Conservation (phyloP, 2,113 vertebrate genomes). For the Austrofundulus limnaeus region DNA sequence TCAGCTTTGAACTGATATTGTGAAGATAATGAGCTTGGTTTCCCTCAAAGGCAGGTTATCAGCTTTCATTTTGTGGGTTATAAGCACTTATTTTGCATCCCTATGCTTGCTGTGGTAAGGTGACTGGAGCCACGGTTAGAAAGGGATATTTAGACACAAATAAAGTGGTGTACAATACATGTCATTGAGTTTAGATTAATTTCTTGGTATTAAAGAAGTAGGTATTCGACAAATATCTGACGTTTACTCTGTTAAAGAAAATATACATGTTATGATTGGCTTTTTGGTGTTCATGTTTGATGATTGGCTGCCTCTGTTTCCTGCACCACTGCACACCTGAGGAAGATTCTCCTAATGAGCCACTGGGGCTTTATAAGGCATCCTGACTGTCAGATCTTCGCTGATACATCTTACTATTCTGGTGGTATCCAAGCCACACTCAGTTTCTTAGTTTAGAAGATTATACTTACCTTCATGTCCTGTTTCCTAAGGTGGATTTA, state of each 20-base stretch:
- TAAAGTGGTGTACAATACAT: neutral
- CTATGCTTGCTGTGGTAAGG: slow-evolving; percentile 25
- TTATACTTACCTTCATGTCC: too few species aligned
- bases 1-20: slow-evolving; percentile 18
- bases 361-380: too few species aligned
- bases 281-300: too few species aligned
- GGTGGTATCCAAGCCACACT: too few species aligned
- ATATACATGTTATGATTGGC: too few species aligned
- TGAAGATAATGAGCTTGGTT: slow-evolving; percentile 25
- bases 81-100: slow-evolving; percentile 33
- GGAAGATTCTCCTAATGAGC: too few species aligned
- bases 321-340: too few species aligned
- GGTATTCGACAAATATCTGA: slow-evolving; percentile 8
- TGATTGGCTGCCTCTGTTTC: too few species aligned
- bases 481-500: too few species aligned
- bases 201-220: neutral
- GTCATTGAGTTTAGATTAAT: neutral
- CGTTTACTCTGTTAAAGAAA: neutral
- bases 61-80: slow-evolving; percentile 32
- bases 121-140: slow-evolving; percentile 13
- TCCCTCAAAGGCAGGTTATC: slow-evolving; percentile 26
- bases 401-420: too few species aligned
- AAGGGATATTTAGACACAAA: neutral
- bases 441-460: too few species aligned
- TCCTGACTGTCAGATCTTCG: too few species aligned